Base-by-base conservation (phyloP, 2,888 invertebrate genomes). In the Pammene aurita region DNA sequence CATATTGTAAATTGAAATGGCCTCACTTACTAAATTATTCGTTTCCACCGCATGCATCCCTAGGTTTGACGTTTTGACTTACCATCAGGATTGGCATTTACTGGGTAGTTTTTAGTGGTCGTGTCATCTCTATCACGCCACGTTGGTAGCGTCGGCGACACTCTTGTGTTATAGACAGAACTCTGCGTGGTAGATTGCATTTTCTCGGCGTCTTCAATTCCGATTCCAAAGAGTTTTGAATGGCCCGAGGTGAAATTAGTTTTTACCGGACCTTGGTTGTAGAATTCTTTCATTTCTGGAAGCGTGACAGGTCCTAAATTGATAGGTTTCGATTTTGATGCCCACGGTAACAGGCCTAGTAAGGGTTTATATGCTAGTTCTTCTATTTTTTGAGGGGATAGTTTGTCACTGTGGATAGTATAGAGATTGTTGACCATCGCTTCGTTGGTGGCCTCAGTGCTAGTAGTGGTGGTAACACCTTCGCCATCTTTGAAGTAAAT, bases 71-170 rank as follows among this genome's bases (percentile, higher is more conserved):
- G 14, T 63, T 58, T 55, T 56, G 55, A 83, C 90, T 89, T 86
- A 93, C 93, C 93, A 68, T 93, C 90, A 42, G 83, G 81, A 73
- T 86, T 87, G 52, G 80, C 78, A 80, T 86, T 87, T 71, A 84
- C 79, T 41, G 90, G 89, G 77, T 91, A 90, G 67, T 89, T 89
- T 84, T 87, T 90, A 35, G 90, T 92, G 0, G 90, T 91, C 26
- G 88, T 79, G 71, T 88, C 88, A 71, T 88, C 88, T 56, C 82
- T 77, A 67, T 89, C 89, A 41, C 89, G 87, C 78, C 94, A 93
- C 0, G 91, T 87, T 0, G 95, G 95, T 16, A 95, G 85, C 5
- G 95, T 95, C n/a, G 95, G 95, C 10, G 94, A 95, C 0, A 95
- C 95, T 75, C 93, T 87, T 0, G 93, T 93, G 71, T 91, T 90